Evolutionary conservation across 2,888 invertebrate species (phyloP).

Genomic region (Peribatodes rhomboidaria): DNA sequence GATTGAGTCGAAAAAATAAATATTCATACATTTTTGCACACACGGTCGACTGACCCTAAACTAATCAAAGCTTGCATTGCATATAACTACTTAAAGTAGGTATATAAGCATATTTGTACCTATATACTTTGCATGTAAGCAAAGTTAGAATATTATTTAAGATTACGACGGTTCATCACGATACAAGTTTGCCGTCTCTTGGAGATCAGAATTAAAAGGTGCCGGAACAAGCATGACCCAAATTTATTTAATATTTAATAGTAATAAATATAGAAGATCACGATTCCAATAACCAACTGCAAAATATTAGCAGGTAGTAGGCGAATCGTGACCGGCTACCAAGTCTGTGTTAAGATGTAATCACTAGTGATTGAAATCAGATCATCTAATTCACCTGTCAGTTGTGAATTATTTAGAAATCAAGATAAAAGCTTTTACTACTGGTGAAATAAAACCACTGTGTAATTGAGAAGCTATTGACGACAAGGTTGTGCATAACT

Average conservation of each 20-base stretch:
- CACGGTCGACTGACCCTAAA: too few relatives aligned
- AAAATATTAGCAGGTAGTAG: conserved; percentile 22
- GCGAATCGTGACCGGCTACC: conserved; percentile 41
- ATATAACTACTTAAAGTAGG: too few relatives aligned
- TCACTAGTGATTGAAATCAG: conserved; percentile 32
- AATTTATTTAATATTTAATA: conserved; percentile 17
- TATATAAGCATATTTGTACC: too few relatives aligned
- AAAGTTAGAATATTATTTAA: too few relatives aligned
- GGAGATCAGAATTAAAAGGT: conserved; percentile 10
- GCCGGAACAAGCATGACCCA: conserved; percentile 22
- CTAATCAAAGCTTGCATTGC: too few relatives aligned
- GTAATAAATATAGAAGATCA: conserved; percentile 26
- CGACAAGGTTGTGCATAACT: conserved; percentile 3
- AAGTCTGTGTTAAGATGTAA: conserved; percentile 25
- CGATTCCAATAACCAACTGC: conserved; percentile 32
- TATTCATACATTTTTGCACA: too few relatives aligned
- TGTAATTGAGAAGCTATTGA: conserved; percentile 15
- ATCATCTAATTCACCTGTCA: conserved; percentile 29
- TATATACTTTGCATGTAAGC: too few relatives aligned
- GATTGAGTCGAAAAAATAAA: too few relatives aligned
- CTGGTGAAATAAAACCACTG: conserved; percentile 5
- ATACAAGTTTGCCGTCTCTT: background rate
- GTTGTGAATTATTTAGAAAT: conserved; percentile 20
- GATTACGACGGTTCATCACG: background rate
- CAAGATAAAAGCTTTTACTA: conserved; percentile 16